A percentile compares a stretch with the other conserved stretches of the same genome.
These are phyloP conservation scores for Drosophila neoperkinsi DNA, from an alignment of 2,888 invertebrate species.

Conservation along the genomic window DNA sequence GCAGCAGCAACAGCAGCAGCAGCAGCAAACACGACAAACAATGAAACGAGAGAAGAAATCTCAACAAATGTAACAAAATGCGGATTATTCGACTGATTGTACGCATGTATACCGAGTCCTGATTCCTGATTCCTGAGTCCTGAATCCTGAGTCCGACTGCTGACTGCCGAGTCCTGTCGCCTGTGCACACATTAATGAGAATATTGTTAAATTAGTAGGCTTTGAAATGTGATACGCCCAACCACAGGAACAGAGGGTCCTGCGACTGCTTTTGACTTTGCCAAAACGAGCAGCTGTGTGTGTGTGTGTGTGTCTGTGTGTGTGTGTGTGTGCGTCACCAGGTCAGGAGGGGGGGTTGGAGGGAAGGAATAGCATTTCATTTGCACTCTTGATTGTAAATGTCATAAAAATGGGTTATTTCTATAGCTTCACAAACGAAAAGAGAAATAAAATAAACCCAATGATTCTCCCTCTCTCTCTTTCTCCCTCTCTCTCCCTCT, in stretches of 20 bases:
- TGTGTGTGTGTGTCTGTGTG: background rate
- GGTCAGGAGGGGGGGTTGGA: background rate
- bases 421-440: slow-evolving; percentile 63
- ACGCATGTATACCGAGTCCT: slow-evolving; percentile 1
- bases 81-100: slow-evolving; percentile 66
- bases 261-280: slow-evolving; percentile 64
- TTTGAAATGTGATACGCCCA: slow-evolving; percentile 84
- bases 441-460: slow-evolving; percentile 2
- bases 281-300: slow-evolving; percentile 73
- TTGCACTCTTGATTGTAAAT: slow-evolving; percentile 50
- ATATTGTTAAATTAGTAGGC: slow-evolving; percentile 84
- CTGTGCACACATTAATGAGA: slow-evolving; percentile 83
- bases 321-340: background rate
- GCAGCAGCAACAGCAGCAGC: background rate
- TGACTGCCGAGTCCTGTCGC: slow-evolving; percentile 31
- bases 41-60: slow-evolving; percentile 47
- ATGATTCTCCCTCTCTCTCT: background rate
- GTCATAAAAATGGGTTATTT: slow-evolving; percentile 73
- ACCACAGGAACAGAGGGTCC: slow-evolving; percentile 66
- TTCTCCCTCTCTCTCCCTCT: background rate
- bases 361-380: slow-evolving; percentile 30
- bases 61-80: slow-evolving; percentile 80
- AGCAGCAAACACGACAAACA: slow-evolving; percentile 23
- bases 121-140: background rate
- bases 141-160: background rate